Evolutionary conservation across 64 coral and sea anemone genomes (phyloP).

Genomic region (Pachyseris speciosa): DNA sequence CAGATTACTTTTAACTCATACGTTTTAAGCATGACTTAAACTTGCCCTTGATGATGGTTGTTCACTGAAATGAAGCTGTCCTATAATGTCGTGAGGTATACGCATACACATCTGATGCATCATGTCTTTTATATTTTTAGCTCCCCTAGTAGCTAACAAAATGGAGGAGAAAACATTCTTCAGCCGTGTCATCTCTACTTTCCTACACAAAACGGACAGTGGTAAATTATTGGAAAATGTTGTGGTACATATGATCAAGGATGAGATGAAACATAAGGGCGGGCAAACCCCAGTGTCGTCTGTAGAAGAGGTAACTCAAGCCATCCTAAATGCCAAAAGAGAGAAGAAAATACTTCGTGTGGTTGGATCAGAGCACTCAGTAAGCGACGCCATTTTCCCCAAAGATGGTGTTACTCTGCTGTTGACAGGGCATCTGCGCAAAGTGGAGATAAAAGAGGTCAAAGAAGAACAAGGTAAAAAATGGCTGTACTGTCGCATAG

Average conservation of each 20-base stretch:
- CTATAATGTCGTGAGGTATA: conserved; percentile 26
- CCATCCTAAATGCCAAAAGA: conserved; percentile 16
- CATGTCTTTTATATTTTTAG: conserved; percentile 36
- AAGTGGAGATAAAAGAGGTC: conserved; percentile 39
- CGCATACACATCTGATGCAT: conserved; percentile 33
- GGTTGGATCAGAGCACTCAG: conserved; percentile 53
- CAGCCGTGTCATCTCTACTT: background rate
- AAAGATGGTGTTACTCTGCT: conserved; percentile 38
- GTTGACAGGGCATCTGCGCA: conserved; percentile 42
- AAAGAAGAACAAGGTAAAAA: conserved; percentile 11
- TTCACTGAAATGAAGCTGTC: conserved; percentile 24
- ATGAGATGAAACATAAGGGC: background rate
- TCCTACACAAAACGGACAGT: background rate
- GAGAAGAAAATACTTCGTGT: conserved; percentile 46
- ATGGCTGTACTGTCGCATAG: conserved; percentile 61
- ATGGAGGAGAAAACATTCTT: conserved; percentile 31
- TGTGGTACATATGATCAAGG: conserved; percentile 15
- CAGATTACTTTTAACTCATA: too few species aligned
- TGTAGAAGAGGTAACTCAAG: conserved; percentile 36
- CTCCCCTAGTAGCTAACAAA: background rate
- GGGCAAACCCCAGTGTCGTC: background rate
- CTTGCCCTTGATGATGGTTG: too few species aligned
- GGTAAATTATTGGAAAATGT: background rate
- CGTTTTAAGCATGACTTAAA: too few species aligned
- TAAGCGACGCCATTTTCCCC: conserved; percentile 15